Base-by-base conservation (phyloP, 2,888 invertebrate species). In the Hypomecis punctinalis region DNA sequence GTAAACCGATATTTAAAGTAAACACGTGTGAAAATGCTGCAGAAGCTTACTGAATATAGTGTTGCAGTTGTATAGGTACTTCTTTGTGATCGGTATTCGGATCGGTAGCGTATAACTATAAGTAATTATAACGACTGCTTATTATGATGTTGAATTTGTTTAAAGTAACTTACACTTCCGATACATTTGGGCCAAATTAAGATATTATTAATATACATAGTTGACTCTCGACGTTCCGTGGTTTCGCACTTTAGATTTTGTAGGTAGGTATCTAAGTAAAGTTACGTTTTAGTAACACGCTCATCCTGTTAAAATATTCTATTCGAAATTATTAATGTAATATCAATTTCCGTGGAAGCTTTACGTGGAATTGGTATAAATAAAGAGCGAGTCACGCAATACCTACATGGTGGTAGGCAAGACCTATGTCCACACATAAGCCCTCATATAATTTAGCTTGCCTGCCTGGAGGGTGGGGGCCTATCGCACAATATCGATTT, bases 401-500 rank as follows among this genome's bases (percentile, higher is more conserved):
- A 51, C 51, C 49, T 43, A 51, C 9, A 37, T 63, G 53, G 39
- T 39, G 45, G 57, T 49, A 67, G 54, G 59, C 60, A 59, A 49
- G 52, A 54, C 61, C 62, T 69, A 68, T 47, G 46, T 58, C 43
- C 43, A 60, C 48, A 60, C 45, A 46, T 63, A 67, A 63, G 69
- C 65, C 33, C 36, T 9, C 40, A 10, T 56, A 52, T 45, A 55
- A 40, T n/a, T 40, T 64, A 42, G 37, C 57, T 61, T 48, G 33
- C 39, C 55, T 60, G 39, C 49, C 60, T 63, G 67, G 63, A 61
- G 64, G 65, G 67, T 52, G 70, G 73, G 78, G 82, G 80, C 82
- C 83, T 80, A 84, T 82, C 83, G 84, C 82, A 67, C 81, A 85
- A 81, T 87, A 91, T 90, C 87, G 89, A 89, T 90, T 85, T 66